Percentiles rank a stretch among this genome's conserved stretches.
Conservation (phyloP, 2,113 vertebrate species). For the Python bivittatus region DNA sequence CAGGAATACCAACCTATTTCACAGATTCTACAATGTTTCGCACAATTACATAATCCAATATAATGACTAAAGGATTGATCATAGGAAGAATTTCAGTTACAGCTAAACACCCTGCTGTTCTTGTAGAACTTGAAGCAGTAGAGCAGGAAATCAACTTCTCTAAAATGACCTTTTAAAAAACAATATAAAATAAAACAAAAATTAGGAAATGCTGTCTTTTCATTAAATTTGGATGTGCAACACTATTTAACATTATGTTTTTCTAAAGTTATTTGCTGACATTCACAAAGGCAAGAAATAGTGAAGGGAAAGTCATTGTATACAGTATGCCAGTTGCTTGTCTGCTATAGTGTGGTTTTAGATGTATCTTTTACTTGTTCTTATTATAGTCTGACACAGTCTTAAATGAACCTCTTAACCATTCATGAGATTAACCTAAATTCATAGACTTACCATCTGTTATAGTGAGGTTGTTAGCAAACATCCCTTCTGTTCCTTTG, state of each 20-base stretch:
- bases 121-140: conserved; percentile 16
- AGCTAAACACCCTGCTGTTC: background rate
- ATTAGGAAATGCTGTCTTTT: background rate
- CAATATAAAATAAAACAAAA: conserved; percentile 3
- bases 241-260: background rate
- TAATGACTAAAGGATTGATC: background rate
- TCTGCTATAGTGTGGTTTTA: background rate
- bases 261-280: background rate
- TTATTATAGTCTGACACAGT: background rate
- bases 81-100: background rate
- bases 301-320: background rate
- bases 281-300: background rate
- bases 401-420: conserved; percentile 11
- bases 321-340: background rate
- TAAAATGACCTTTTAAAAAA: background rate
- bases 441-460: conserved; percentile 1
- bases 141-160: background rate
- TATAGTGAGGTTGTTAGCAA: background rate
- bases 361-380: background rate
- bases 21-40: background rate
- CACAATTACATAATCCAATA: background rate
- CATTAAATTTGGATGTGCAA: background rate
- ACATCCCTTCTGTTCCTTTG: background rate
- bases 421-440: conserved; percentile 18
- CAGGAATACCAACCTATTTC: background rate